phyloP scores from a whole-genome alignment of 1,140 invertebrate species.

The Cyphomyrmex costatus region DNA sequence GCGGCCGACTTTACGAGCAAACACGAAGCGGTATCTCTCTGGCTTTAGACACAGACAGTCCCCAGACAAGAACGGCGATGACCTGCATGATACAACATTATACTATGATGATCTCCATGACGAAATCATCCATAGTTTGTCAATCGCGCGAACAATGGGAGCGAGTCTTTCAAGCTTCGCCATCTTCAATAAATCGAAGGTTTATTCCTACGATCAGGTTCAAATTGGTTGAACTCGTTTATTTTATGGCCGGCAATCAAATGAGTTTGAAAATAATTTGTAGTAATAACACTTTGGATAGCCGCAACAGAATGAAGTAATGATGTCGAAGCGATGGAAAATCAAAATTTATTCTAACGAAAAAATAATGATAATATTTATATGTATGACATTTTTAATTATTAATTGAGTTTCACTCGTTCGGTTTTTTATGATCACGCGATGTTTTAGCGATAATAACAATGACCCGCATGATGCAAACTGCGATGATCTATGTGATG shows the following conservation, averaged over 20 bases:
- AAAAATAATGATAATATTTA: background rate
- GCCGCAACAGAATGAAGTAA: background rate
- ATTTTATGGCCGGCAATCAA: background rate
- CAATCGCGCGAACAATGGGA: background rate
- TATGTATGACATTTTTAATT: background rate
- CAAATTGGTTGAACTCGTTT: background rate
- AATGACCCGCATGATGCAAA: conserved; percentile 5
- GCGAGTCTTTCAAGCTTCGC: background rate
- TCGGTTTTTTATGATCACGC: background rate
- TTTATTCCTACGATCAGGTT: background rate
- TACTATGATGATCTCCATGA: conserved; percentile 50
- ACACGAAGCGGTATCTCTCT: conserved; percentile 61
- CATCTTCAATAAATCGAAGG: background rate
- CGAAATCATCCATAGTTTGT: background rate
- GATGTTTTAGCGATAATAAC: background rate
- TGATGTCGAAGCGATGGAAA: background rate
- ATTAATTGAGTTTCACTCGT: background rate
- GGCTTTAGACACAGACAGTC: conserved; percentile 66
- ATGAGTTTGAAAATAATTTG: background rate
- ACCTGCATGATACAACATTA: conserved; percentile 13
- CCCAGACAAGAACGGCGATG: conserved; percentile 68
- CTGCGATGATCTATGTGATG: background rate
- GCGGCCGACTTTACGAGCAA: conserved; percentile 72
- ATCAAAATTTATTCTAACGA: background rate
- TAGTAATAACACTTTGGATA: background rate